These are phyloP conservation scores for Troides oblongomaculatus DNA, from an alignment of 2,888 invertebrate species.

Conservation along the genomic window DNA sequence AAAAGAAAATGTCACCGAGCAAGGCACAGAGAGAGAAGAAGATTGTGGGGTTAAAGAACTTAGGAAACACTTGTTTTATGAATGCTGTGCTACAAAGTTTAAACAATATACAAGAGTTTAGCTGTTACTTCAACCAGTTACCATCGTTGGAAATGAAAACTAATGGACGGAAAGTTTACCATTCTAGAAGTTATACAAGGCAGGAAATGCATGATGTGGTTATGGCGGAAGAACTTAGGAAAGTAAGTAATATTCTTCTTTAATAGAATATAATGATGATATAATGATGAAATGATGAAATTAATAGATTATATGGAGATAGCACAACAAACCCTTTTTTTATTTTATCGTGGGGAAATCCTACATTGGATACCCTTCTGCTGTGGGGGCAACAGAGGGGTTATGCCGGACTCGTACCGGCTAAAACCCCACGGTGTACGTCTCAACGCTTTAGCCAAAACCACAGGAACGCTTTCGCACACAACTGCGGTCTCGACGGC, in stretches of 20 bases:
- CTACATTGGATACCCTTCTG: too few species aligned
- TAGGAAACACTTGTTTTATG: conserved; percentile 93
- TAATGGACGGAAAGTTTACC: conserved; percentile 81
- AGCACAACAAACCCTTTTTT: too few species aligned
- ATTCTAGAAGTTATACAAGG: conserved; percentile 81
- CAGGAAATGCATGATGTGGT: conserved; percentile 84
- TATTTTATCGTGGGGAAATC: too few species aligned
- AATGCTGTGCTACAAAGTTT: conserved; percentile 91
- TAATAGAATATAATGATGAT: too few species aligned
- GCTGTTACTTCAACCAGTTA: conserved; percentile 88
- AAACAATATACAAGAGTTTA: conserved; percentile 91
- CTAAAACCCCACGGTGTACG: too few species aligned
- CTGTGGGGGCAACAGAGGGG: too few species aligned
- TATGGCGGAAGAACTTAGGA: conserved; percentile 89
- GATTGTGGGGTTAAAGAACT: conserved; percentile 87
- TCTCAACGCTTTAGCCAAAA: too few species aligned
- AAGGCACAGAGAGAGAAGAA: conserved; percentile 80
- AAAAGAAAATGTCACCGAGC: conserved; percentile 57
- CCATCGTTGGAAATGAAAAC: conserved; percentile 84
- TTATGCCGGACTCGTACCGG: too few species aligned
- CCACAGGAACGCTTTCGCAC: too few species aligned
- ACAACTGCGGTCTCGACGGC: too few species aligned
- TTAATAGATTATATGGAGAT: too few species aligned
- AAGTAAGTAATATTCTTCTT: conserved; percentile 61
- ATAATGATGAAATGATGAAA: too few species aligned